Evolutionary conservation across 1,140 invertebrate genomes (phyloP), one percentile per base, ranked within the genome.

Genomic region (Proales similis): DNA sequence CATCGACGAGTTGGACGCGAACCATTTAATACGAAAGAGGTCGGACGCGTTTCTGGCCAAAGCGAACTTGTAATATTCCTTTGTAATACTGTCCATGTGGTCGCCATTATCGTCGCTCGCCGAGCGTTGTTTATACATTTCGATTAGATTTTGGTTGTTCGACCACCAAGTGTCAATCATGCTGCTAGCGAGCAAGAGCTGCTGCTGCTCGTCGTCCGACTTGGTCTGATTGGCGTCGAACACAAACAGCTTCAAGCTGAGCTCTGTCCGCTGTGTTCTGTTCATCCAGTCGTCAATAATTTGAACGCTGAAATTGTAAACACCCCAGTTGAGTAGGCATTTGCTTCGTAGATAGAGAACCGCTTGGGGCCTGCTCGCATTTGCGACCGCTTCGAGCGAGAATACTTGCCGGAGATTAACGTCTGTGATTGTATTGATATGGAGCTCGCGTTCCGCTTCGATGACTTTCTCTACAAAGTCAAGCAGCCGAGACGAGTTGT

Each of bases 251-350:
- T 36, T 36, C 14, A 36, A 9, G 9, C 9, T 9, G 33, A 36
- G 14, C 9, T 36, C 33, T 36, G 33, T 36, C 14, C 14, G 9
- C 9, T 9, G 33, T 9, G 9, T 36, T 36, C 9, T 9, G 14
- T 14, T 36, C 33, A 36, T 9, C n/a, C n/a, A n/a, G 14, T 36
- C 14, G 14, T 36, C 33, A 36, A 42, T 42, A n/a, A 57, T 4
- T 26, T 42, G 51, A 26, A 57, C 26, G 29, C 51, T 57, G 5
- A 57, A 39, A 17, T 57, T 57, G 22, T 57, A 57, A 4, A 57
- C 7, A 4, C 51, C 51, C 7, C 0, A 4, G 6, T 57, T 57
- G 5, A 57, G 22, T 12, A 17, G 27, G 6, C 51, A 42, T 9
- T 26, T 27, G 9, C 30, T 20, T n/a, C 29, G 1, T 7, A 36